These are phyloP conservation scores for Crax fasciolata DNA, from an alignment of 2,797 vertebrate genomes.

Conservation along the genomic window DNA sequence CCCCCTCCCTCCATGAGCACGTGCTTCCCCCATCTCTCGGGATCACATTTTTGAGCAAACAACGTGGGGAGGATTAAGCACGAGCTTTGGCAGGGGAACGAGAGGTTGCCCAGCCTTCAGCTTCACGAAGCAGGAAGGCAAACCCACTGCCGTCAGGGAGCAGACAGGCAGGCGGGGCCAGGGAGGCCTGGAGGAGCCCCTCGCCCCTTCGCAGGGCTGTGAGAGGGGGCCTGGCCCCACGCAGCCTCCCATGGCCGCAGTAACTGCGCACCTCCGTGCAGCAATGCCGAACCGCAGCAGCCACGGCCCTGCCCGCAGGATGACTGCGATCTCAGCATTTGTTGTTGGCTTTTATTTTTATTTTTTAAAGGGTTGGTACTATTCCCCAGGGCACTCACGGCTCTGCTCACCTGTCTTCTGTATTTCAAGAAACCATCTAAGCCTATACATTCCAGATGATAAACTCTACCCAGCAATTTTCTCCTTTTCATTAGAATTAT, in stretches of 20 bases:
- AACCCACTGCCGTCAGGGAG: not conserved
- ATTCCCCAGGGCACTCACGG: not conserved
- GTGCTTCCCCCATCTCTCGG: not conserved
- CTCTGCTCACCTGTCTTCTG: constrained; percentile 10
- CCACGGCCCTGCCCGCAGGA: too few species aligned
- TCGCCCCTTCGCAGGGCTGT: not conserved
- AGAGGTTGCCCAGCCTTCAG: not conserved
- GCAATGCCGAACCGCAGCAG: too few species aligned
- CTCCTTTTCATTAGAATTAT: constrained; percentile 74
- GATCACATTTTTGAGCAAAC: not conserved
- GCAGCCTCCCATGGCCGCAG: rapidly evolving
- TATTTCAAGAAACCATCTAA: constrained; percentile 44
- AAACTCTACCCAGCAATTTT: constrained; percentile 57
- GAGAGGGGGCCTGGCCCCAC: not conserved
- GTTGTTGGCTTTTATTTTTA: not conserved
- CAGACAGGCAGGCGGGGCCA: not conserved
- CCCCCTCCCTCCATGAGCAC: rapidly evolving
- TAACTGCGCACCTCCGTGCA: too few species aligned
- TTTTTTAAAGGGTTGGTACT: not conserved
- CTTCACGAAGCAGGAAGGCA: not conserved
- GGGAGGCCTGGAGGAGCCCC: not conserved
- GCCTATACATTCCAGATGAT: constrained; percentile 51
- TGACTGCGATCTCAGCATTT: too few species aligned
- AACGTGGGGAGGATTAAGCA: not conserved
- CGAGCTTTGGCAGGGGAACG: not conserved